phyloP scores from a whole-genome alignment of 2,888 invertebrate species.

The Limnephilus marmoratus region DNA sequence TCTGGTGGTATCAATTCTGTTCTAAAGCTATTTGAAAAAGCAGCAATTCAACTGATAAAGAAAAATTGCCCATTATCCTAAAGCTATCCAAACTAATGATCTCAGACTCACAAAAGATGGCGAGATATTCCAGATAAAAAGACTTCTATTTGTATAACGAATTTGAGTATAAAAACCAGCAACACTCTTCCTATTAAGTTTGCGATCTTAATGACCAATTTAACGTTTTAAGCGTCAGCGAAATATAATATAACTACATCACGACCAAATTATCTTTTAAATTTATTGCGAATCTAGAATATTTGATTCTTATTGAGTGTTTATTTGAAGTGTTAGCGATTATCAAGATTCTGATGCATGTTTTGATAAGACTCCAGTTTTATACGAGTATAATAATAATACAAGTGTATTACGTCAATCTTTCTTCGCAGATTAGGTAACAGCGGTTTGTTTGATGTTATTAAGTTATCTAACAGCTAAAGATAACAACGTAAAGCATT shows the following conservation, averaged over 20 bases:
- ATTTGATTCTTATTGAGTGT: background rate
- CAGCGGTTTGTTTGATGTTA: background rate
- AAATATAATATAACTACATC: background rate
- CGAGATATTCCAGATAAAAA: background rate
- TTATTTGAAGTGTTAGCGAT: background rate
- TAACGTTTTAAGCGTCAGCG: background rate
- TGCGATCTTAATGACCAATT: background rate
- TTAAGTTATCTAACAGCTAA: background rate
- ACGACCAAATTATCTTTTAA: background rate
- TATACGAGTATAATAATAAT: background rate
- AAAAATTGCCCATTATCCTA: background rate
- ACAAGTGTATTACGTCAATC: background rate
- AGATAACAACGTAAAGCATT: background rate
- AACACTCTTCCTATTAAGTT: background rate
- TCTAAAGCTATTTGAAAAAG: background rate
- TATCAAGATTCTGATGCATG: background rate
- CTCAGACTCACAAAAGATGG: background rate
- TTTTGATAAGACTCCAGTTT: background rate
- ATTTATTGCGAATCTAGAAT: background rate
- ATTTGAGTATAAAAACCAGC: background rate
- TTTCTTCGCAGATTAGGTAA: background rate
- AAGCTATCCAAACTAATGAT: background rate
- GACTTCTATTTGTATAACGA: background rate
- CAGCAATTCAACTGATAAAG: background rate
- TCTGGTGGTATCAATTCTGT: no score